Base-by-base conservation (phyloP, 2,797 vertebrate genomes). In the Ataeniobius toweri region DNA sequence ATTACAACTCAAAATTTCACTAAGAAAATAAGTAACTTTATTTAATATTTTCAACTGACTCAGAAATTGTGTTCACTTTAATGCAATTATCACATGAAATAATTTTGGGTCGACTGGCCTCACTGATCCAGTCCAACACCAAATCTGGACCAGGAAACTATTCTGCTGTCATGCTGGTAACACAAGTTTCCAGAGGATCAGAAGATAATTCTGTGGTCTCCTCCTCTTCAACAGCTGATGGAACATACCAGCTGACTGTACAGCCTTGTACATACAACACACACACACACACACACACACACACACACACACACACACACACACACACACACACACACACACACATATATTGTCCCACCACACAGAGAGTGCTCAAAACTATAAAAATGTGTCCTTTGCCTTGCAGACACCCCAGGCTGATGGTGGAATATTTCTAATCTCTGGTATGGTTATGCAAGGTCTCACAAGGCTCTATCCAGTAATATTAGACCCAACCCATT, bases 151-250 rank as follows among this genome's bases (percentile, higher is more conserved):
- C 74, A n/a, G 80, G 36, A 31, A 79, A 71, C 63, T 84, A 71
- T 81, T 86, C 71, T 82, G n/a, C 75, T 85, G 68, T 79, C 75
- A 79, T 85, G 75, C 58, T 44, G 46, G 79, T 67, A 44, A 80
- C 83, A 84, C 71, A 58, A 75, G 70, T 91, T 88, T 92, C 88
- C 89, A 89, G 55, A 82, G 88, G 91, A 92, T 92, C 90, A 91
- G 72, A 74, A 12, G 22, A 83, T 81, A 76, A 84, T 86, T 81
- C 67, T 78, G 56, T 86, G 76, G 82, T 82, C 75, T 71, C 81
- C 71, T 73, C 80, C 83, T 76, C 55, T 84, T 79, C 84, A 85
- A 92, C 93, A 93, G 92, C 89, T 94, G 94, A 89, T 89, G 93
- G 93, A 94, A 95, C 91, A 94, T 87, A 89, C 69, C 84, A 78